These are phyloP conservation scores for Ochotona curzoniae DNA, from an alignment of 2,113 vertebrate species.

Conservation along the genomic window DNA sequence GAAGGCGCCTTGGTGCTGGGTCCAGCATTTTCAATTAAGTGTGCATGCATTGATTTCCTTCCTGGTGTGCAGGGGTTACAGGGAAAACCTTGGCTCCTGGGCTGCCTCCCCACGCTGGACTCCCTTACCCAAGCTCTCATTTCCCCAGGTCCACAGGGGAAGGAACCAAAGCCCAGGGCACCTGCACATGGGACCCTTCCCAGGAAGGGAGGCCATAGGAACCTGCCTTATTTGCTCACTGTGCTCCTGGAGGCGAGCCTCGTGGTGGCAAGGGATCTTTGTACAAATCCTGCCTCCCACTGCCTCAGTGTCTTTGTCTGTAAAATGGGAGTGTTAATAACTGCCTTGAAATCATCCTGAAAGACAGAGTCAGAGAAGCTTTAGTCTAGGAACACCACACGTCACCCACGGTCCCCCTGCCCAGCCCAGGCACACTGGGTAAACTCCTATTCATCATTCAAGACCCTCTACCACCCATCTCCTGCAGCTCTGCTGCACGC, in stretches of 20 bases:
- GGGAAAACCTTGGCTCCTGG: background rate
- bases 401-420: background rate
- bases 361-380: background rate
- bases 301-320: too few species aligned
- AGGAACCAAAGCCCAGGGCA: too few species aligned
- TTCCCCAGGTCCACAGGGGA: background rate
- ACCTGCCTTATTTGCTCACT: background rate
- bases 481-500: background rate
- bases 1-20: background rate
- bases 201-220: background rate
- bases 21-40: constrained; percentile 40
- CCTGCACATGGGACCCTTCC: background rate
- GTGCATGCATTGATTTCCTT: background rate
- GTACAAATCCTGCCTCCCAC: background rate
- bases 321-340: background rate
- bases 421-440: background rate
- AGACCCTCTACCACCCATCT: background rate
- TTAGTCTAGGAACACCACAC: background rate
- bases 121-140: background rate
- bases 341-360: background rate
- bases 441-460: constrained; percentile 19
- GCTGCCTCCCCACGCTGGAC: background rate
- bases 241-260: background rate
- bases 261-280: background rate
- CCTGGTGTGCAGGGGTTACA: background rate